Base-by-base conservation (phyloP, 2,113 vertebrate species). In the Pluvianellus socialis region DNA sequence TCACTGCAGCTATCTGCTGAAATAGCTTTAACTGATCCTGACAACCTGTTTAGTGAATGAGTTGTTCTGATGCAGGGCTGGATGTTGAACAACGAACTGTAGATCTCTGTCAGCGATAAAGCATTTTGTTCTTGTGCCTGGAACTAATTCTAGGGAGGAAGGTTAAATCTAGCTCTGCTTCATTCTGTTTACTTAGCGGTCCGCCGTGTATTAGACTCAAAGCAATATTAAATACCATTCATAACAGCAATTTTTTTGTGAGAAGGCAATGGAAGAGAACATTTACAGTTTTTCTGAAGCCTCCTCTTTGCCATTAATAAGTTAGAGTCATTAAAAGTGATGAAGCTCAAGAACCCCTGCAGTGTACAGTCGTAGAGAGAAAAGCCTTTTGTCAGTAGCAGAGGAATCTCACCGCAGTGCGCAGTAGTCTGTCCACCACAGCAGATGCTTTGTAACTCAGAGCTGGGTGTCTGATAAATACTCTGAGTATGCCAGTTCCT, bases 51-150 rank as follows among this genome's bases (percentile, higher is more conserved):
- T 59, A 71, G 44, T 67, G 91, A 89, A n/a, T 1, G 6, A 49
- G 32, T 66, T 77, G 42, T 67, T 81, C 45, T 74, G 79, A 59
- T 0, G 0, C 0, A 0, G 75, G 40, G 40, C 27, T 63, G 62
- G 80, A 22, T 65, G 66, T 52, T 82, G 84, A 79, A 47, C 73
- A 44, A 30, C 2, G 32, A 86, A 18, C 55, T 70, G 22, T 28
- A 27, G 59, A 28, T 80, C 27, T 79, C 44, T 72, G 6, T 32
- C 22, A 27, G 63, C 19, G n/a, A 56, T 35, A 58, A 38, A 8
- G 38, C 19, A 14, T 68, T 94, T 72, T 0, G 0, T 50, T 87
- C 52, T 44, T 59, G 26, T 82, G 49, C 14, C 62, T 86, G 47
- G 0, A 0, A 67, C 1, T 3, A 38, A 40, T 81, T 86, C 59